Percentiles rank a stretch among this genome's conserved stretches.
These are phyloP conservation scores for Drosophila stalkeri DNA, from an alignment of 2,888 invertebrate species.

Conservation along the genomic window DNA sequence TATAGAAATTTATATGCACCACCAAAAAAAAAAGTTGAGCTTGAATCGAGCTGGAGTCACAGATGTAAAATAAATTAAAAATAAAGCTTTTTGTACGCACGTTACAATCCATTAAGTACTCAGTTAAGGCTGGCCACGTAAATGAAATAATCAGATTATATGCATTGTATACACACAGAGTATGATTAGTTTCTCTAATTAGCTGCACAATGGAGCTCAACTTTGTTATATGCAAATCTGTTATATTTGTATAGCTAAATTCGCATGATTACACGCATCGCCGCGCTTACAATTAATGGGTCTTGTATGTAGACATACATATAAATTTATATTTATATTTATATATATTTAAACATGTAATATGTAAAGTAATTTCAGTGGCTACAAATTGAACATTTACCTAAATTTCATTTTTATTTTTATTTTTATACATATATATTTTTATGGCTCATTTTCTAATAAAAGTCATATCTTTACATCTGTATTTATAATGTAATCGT, in stretches of 20 bases:
- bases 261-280: slow-evolving; percentile 57
- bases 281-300: slow-evolving; percentile 27
- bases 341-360: not conserved
- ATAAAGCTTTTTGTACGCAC: not conserved
- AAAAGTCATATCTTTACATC: slow-evolving; percentile 18
- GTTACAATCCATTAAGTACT: slow-evolving; percentile 2
- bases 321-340: not conserved
- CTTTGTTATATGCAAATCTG: slow-evolving; percentile 23
- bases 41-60: slow-evolving; percentile 19
- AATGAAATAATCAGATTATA: slow-evolving; percentile 6
- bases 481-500: not conserved
- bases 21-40: slow-evolving; percentile 7
- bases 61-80: slow-evolving; percentile 20
- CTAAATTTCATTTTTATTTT: slow-evolving; percentile 18
- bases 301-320: not conserved
- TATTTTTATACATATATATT: slow-evolving; percentile 6
- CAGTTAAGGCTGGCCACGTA: slow-evolving; percentile 2
- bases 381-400: not conserved
- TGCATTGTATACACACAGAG: not conserved
- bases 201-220: slow-evolving; percentile 52
- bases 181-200: slow-evolving; percentile 37
- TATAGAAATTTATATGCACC: slow-evolving; percentile 61
- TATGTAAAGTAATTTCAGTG: slow-evolving; percentile 15
- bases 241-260: slow-evolving; percentile 36
- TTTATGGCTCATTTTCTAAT: slow-evolving; percentile 43